phyloP scores from a whole-genome alignment of 2,797 vertebrate species.

The Tragelaphus oryx region DNA sequence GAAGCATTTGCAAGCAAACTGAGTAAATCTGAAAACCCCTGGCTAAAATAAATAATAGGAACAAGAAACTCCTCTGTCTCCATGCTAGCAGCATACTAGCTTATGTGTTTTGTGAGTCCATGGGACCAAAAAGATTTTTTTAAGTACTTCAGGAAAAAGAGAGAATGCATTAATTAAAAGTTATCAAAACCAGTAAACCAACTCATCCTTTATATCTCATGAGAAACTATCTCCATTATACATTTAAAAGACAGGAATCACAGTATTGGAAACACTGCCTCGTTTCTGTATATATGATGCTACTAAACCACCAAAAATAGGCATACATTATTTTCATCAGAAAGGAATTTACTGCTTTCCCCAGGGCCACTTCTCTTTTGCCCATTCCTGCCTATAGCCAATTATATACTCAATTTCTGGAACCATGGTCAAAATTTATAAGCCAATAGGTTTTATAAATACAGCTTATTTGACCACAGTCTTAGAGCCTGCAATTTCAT shows the following conservation, averaged over 20 bases:
- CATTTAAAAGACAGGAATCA: neutral
- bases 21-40: neutral
- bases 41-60: neutral
- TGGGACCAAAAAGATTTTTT: neutral
- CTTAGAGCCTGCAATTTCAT: neutral
- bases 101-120: neutral
- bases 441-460: neutral
- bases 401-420: neutral
- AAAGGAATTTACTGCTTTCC: neutral
- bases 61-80: neutral
- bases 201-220: neutral
- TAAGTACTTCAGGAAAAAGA: neutral
- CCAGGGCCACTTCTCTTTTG: neutral
- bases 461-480: neutral
- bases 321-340: neutral
- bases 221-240: neutral
- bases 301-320: neutral
- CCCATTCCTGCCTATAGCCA: neutral
- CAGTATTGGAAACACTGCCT: neutral
- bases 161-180: neutral
- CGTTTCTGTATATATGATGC: neutral
- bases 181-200: neutral
- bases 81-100: neutral
- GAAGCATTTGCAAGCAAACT: neutral
- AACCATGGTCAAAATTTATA: neutral